These are phyloP conservation scores for Leptopilina syphax DNA, from an alignment of 2,888 invertebrate genomes.

Conservation along the genomic window DNA sequence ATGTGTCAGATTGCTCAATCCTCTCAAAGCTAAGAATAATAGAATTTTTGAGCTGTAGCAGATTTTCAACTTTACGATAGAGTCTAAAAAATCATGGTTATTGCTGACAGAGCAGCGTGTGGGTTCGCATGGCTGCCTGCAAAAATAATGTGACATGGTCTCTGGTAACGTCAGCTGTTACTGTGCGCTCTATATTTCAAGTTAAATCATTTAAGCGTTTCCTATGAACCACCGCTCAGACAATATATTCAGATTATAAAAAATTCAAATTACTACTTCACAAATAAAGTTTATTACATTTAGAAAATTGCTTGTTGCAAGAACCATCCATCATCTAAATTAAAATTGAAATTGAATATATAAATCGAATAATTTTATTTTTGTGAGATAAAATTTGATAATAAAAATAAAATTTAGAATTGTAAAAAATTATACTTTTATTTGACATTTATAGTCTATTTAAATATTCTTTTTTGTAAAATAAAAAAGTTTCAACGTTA, in stretches of 20 bases:
- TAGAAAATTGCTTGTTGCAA: not conserved
- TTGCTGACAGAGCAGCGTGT: slow-evolving; percentile 67
- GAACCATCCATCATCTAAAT: not conserved
- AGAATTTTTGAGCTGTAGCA: slow-evolving; percentile 36
- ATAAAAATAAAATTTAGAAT: no score
- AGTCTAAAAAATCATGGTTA: slow-evolving; percentile 62
- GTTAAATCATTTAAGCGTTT: slow-evolving; percentile 53
- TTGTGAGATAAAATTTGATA: no score
- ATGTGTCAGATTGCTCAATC: slow-evolving; percentile 3
- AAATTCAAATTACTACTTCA: slow-evolving; percentile 13
- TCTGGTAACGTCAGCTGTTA: slow-evolving; percentile 68
- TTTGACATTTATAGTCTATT: no score
- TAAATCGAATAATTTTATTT: no score
- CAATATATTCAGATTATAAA: slow-evolving; percentile 20
- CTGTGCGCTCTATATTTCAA: slow-evolving; percentile 67
- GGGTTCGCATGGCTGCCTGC: slow-evolving; percentile 68
- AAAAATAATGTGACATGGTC: slow-evolving; percentile 72
- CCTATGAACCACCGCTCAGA: slow-evolving; percentile 12
- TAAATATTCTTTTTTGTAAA: no score
- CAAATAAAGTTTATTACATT: slow-evolving; percentile 14
- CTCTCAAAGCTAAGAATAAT: slow-evolving; percentile 20
- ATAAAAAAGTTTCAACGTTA: no score
- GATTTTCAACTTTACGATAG: slow-evolving; percentile 52
- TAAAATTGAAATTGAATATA: no score
- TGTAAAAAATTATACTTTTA: no score